These are phyloP conservation scores for Mycteria americana DNA, from an alignment of 2,797 vertebrate species.

Conservation along the genomic window DNA sequence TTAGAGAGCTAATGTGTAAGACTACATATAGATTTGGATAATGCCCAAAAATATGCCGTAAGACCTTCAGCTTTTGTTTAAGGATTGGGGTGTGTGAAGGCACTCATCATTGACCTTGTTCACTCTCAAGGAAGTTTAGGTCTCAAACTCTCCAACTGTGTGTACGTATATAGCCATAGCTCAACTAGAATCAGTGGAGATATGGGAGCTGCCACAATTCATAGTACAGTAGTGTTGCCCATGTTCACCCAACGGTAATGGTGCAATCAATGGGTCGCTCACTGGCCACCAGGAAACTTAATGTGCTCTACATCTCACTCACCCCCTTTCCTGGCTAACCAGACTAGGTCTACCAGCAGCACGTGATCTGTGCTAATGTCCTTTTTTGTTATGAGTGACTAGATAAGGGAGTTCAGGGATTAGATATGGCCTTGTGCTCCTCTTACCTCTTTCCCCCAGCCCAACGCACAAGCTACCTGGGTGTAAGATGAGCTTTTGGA, in stretches of 20 bases:
- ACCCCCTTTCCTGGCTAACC: too few species aligned
- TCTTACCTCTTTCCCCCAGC: background rate
- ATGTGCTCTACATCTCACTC: rapidly evolving
- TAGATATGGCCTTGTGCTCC: background rate
- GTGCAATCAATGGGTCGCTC: background rate
- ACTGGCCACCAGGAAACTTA: background rate
- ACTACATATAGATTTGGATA: background rate
- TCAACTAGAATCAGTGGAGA: background rate
- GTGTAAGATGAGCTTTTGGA: background rate
- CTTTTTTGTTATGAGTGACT: background rate
- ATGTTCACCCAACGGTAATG: background rate
- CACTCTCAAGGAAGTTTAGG: background rate
- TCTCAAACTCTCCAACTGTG: background rate
- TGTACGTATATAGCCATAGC: background rate
- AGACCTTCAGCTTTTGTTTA: background rate
- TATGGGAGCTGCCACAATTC: background rate
- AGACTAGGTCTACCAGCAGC: background rate
- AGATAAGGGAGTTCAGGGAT: background rate
- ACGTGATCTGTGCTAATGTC: rapidly evolving
- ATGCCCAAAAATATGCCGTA: rapidly evolving
- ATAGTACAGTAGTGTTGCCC: background rate
- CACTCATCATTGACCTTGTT: background rate
- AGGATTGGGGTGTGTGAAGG: background rate
- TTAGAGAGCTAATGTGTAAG: background rate
- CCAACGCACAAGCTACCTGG: background rate